phyloP scores from a whole-genome alignment of 2,113 vertebrate genomes.

The Pongo abelii region DNA sequence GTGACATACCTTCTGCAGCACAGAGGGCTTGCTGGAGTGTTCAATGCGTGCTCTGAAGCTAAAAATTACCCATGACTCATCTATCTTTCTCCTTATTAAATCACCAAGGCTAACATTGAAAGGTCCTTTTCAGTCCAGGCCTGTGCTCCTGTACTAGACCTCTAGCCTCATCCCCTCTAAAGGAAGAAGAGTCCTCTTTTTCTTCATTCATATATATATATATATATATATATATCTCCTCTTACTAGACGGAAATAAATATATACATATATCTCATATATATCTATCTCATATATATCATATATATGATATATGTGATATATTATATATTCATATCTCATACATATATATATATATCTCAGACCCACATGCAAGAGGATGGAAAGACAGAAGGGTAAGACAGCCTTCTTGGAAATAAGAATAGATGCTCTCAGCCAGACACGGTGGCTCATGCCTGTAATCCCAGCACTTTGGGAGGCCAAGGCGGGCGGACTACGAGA shows the following conservation, averaged over 20 bases:
- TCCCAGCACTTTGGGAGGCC: background rate
- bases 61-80: background rate
- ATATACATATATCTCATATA: too few relatives aligned
- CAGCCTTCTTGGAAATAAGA: background rate
- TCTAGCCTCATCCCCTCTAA: background rate
- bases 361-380: background rate
- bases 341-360: too few relatives aligned
- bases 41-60: background rate
- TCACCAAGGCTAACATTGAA: background rate
- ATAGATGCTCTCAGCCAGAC: background rate
- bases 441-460: background rate
- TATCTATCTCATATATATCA: too few relatives aligned
- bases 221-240: too few relatives aligned
- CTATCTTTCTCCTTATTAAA: too few relatives aligned
- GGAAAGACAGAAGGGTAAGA: background rate
- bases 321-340: too few relatives aligned
- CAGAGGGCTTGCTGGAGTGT: too few relatives aligned
- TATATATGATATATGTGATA: too few relatives aligned
- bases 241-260: too few relatives aligned
- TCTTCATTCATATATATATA: too few relatives aligned
- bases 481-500: too few relatives aligned
- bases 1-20: too few relatives aligned
- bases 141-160: background rate
- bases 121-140: background rate
- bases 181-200: background rate